phyloP scores from a whole-genome alignment of 1,140 invertebrate species.

The Latrodectus geometricus region DNA sequence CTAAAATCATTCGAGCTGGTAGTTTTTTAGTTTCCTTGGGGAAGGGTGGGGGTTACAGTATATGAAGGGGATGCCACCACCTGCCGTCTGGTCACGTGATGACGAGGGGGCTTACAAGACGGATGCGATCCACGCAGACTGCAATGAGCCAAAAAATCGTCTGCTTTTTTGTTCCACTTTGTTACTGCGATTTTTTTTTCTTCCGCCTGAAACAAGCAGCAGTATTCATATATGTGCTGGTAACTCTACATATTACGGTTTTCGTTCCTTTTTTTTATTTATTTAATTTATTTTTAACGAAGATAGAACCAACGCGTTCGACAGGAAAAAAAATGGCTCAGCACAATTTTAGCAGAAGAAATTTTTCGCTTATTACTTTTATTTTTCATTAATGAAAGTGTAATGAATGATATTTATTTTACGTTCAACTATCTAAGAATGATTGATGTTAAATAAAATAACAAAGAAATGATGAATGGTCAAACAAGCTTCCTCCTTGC shows the following conservation, averaged over 20 bases:
- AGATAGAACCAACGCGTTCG: not conserved
- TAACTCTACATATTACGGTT: not conserved
- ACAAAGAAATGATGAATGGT: conserved; percentile 36
- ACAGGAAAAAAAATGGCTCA: conserved; percentile 20
- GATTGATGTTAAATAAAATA: conserved; percentile 59
- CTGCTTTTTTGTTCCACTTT: conserved; percentile 19
- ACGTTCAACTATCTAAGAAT: conserved; percentile 43
- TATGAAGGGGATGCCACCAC: conserved; percentile 40
- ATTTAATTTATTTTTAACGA: conserved; percentile 15
- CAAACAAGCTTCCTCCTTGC: not conserved
- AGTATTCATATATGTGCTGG: not conserved
- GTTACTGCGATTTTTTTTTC: conserved; percentile 16
- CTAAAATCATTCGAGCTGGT: conserved; percentile 56
- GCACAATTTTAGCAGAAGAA: conserved; percentile 6
- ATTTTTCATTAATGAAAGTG: conserved; percentile 45
- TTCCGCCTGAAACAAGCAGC: conserved; percentile 17
- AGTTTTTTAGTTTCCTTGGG: conserved; percentile 20
- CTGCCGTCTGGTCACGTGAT: conserved; percentile 56
- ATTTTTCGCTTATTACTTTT: conserved; percentile 5
- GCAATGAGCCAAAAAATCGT: conserved; percentile 51
- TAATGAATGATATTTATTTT: conserved; percentile 62
- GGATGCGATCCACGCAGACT: conserved; percentile 16
- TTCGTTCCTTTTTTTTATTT: conserved; percentile 28
- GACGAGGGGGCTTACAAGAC: conserved; percentile 32
- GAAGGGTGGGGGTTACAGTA: not conserved